Evolutionary conservation across 2,797 vertebrate species (phyloP).

Genomic region (Artibeus lituratus): DNA sequence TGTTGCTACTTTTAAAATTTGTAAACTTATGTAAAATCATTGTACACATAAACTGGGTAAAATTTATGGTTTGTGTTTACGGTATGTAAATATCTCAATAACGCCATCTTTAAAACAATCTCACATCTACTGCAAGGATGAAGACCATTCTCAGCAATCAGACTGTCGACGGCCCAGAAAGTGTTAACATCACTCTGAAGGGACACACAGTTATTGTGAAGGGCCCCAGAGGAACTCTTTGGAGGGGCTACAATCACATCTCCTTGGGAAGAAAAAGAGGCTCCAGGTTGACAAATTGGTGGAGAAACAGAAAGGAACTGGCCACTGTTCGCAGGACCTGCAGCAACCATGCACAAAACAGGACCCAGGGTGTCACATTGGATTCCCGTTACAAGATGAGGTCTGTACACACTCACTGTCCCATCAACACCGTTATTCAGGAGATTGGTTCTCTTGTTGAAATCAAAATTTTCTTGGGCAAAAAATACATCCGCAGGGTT

Average conservation of each 20-base stretch:
- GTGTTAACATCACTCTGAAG: not conserved
- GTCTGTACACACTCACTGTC: not conserved
- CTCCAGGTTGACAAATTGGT: not conserved
- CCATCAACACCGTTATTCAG: not conserved
- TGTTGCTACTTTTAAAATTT: not conserved
- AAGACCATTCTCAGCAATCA: not conserved
- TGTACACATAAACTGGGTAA: not conserved
- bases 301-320: not conserved
- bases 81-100: not conserved
- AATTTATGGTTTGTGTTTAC: not conserved
- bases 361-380: not conserved
- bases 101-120: not conserved
- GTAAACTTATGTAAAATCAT: not conserved
- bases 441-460: not conserved
- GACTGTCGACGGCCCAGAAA: not conserved
- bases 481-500: not conserved
- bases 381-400: not conserved
- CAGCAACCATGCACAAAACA: not conserved
- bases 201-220: not conserved
- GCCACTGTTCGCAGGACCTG: not conserved
- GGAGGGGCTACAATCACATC: not conserved
- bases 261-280: not conserved
- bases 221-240: not conserved
- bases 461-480: not conserved
- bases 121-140: not conserved